Evolutionary conservation across 2,113 vertebrate species (phyloP).

Genomic region (Pangasianodon hypophthalmus): DNA sequence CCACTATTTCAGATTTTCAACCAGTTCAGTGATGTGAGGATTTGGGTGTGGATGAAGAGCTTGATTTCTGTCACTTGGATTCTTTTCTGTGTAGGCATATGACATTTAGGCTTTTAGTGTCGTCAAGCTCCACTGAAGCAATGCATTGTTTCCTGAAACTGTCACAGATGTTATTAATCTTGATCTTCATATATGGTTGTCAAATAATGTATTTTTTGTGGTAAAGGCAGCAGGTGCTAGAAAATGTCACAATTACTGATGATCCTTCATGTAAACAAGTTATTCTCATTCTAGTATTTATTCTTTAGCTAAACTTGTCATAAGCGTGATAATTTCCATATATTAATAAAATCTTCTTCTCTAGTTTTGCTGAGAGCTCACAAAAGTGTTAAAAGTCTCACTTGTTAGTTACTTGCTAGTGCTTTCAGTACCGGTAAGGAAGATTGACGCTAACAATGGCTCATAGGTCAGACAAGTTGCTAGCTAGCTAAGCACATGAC

Average conservation of each 20-base stretch:
- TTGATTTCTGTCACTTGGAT: conserved; percentile 5
- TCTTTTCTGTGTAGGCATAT: conserved; percentile 13
- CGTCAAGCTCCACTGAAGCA: conserved; percentile 27
- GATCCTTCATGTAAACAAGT: neutral
- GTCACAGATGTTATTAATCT: conserved; percentile 3
- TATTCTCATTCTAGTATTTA: neutral
- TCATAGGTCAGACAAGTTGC: neutral
- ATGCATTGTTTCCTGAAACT: conserved; percentile 14
- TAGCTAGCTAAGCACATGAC: neutral
- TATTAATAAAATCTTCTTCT: neutral
- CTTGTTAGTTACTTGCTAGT: neutral
- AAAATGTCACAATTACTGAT: neutral
- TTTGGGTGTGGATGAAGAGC: conserved; percentile 9
- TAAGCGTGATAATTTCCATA: neutral
- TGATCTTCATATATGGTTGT: neutral
- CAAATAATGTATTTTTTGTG: neutral
- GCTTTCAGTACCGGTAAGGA: neutral
- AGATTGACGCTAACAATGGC: neutral
- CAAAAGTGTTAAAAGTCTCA: neutral
- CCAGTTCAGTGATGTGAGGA: neutral
- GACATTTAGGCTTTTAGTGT: neutral
- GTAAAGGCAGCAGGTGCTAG: neutral
- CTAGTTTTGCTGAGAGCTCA: neutral
- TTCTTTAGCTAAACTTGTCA: neutral
- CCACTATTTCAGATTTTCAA: neutral